A percentile compares a stretch with the other conserved stretches of the same genome.
These are phyloP conservation scores for Athene noctua DNA, from an alignment of 2,113 vertebrate species.

Conservation along the genomic window DNA sequence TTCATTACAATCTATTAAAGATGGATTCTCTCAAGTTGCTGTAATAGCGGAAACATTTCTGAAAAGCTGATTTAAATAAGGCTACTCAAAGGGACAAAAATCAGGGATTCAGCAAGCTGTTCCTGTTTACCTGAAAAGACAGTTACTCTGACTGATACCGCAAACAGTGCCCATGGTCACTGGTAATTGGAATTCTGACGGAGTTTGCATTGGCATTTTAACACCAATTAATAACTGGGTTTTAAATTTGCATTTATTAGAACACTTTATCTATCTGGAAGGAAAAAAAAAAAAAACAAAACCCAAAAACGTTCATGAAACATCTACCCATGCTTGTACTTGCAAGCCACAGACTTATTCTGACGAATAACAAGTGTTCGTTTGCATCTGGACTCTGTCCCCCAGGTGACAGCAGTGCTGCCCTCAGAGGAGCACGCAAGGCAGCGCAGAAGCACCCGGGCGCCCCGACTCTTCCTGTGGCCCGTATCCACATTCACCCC, in stretches of 20 bases:
- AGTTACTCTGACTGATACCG: background rate
- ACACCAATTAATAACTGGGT: background rate
- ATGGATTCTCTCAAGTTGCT: background rate
- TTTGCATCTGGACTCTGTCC: slow-evolving; percentile 50
- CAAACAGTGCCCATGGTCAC: background rate
- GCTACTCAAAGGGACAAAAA: background rate
- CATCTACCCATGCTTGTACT: background rate
- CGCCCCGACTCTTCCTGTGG: background rate
- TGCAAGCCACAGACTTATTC: background rate
- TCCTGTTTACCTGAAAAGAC: background rate
- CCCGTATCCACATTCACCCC: background rate
- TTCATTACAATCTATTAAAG: background rate
- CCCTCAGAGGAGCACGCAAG: background rate
- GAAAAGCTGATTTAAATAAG: background rate
- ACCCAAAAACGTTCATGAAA: background rate
- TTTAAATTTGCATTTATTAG: background rate
- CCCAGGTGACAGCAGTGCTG: background rate
- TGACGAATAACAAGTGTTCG: background rate
- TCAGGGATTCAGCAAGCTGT: background rate
- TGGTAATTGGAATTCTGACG: background rate
- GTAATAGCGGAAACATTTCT: background rate
- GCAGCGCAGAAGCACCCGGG: background rate
- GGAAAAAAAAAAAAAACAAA: background rate
- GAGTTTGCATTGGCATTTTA: background rate
- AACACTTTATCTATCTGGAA: background rate